Base-by-base conservation (phyloP, 1,140 invertebrate genomes). In the Radopholus similis region DNA sequence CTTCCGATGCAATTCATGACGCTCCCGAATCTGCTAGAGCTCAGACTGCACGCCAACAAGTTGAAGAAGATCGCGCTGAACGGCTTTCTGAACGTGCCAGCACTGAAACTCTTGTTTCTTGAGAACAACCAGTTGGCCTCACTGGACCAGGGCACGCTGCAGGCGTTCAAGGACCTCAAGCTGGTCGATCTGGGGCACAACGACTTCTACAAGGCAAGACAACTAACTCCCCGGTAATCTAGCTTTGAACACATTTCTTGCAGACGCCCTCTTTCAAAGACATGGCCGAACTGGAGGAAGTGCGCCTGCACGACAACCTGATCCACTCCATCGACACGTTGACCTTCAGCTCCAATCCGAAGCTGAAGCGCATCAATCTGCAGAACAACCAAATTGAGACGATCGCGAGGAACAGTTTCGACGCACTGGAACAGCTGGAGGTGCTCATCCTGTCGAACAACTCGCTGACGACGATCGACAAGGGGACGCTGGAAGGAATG, bases 401-500 rank as follows among this genome's bases (percentile, higher is more conserved):
- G 18, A 74, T 81, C 42, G 59, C 78, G 9, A 53, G 81, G 9
- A 81, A 81, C 60, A 64, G 64, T 30, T 81, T 81, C 49, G 81
- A 81, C 47, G 68, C 71, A 28, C 42, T 81, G 40, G 73, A 71
- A 28, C 51, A 59, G 28, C 60, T 81, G 11, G 47, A 62, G 11
- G 68, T 67, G 37, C 66, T 81, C n/a, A 51, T 73, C 8, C 54
- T 81, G 28, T 74, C 54, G 38, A 74, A 83, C 42, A 81, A 81
- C 40, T 63, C 42, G 9, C 51, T 75, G 21, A 38, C 32, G n/a
- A 34, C 26, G 11, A 74, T 77, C 71, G 72, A 81, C 57, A 62
- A 64, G 15, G 81, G 81, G 35, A 78, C 80, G 71, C 75, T 84
- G 37, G 78, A 83, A 26, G 83, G 81, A 40, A 82, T 84, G 77